Evolutionary conservation across 2,113 vertebrate species (phyloP).

Genomic region (Bujurquina vittata): DNA sequence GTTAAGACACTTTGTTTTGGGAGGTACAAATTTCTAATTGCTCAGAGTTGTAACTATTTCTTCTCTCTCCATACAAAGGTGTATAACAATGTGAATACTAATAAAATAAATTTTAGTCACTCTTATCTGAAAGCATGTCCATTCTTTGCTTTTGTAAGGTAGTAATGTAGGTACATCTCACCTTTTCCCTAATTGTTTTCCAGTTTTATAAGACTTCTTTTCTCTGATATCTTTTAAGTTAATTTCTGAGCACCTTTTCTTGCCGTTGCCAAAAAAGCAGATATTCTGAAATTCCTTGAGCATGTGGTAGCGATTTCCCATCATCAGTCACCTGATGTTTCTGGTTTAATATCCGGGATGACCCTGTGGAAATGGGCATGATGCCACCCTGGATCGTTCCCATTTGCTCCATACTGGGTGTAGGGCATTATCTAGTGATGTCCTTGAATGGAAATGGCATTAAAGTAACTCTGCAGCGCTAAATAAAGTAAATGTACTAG

Average conservation of each 20-base stretch:
- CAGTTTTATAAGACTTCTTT: background rate
- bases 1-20: background rate
- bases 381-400: conserved; percentile 74
- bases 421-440: conserved; percentile 58
- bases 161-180: background rate
- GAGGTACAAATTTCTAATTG: background rate
- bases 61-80: background rate
- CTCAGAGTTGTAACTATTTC: background rate
- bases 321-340: conserved; percentile 72
- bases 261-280: conserved; percentile 19
- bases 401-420: conserved; percentile 68
- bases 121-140: background rate
- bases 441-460: conserved; percentile 67
- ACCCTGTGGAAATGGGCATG: conserved; percentile 71
- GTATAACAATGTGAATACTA: background rate
- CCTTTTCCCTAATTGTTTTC: background rate
- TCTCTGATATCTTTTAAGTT: conserved; percentile 2
- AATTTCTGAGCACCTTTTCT: conserved; percentile 30
- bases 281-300: conserved; percentile 38
- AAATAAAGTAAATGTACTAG: background rate
- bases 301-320: conserved; percentile 52
- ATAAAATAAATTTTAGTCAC: background rate
- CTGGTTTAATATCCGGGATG: conserved; percentile 74
- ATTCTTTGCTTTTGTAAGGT: background rate
- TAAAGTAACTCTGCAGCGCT: conserved; percentile 37